Conservation (phyloP, 2,113 vertebrate species). For the Gambusia holbrooki region DNA sequence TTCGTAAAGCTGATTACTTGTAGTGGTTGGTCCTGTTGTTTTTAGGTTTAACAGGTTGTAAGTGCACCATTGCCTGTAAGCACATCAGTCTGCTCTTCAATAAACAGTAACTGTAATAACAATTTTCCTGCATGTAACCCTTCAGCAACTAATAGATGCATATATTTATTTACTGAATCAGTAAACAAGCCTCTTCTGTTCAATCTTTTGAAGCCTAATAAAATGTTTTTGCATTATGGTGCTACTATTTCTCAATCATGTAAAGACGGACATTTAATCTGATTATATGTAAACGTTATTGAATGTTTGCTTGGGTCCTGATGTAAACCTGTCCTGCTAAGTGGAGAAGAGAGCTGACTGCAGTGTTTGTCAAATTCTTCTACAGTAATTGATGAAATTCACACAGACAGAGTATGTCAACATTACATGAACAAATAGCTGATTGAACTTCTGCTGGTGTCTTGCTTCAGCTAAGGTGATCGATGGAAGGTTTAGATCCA, state of each 20-base stretch:
- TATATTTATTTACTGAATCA: not conserved
- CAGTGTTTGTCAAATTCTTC: not conserved
- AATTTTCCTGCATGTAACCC: not conserved
- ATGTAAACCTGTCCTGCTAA: not conserved
- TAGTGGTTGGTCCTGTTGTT: not conserved
- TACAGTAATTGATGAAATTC: not conserved
- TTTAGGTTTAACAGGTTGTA: not conserved
- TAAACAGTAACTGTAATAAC: constrained; percentile 4
- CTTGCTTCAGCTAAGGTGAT: not conserved
- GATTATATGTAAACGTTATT: not conserved
- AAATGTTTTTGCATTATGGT: not conserved
- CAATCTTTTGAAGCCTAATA: not conserved
- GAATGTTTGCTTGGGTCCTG: not conserved
- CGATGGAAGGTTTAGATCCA: not conserved
- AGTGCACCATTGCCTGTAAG: not conserved
- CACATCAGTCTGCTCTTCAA: not conserved
- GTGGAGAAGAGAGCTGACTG: not conserved
- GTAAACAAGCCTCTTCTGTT: not conserved
- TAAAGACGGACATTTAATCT: not conserved
- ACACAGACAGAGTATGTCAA: not conserved
- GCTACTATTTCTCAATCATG: not conserved
- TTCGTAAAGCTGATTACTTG: not conserved
- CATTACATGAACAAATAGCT: not conserved
- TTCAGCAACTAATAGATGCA: not conserved
- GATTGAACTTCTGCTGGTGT: not conserved